Conservation (phyloP, 2,888 invertebrate genomes). For the Acrobasis consociella region DNA sequence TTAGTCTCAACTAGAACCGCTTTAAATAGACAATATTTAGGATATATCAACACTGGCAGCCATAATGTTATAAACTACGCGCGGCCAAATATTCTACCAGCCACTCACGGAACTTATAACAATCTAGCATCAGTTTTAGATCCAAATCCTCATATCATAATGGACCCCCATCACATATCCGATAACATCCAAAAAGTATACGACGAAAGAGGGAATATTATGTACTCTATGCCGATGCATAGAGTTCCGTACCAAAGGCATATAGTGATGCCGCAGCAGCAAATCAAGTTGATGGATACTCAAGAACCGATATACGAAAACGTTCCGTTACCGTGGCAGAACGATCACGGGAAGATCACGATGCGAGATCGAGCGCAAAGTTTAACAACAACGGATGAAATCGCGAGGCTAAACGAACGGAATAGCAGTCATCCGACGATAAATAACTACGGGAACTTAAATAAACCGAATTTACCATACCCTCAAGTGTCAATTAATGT, state of each 20-base stretch:
- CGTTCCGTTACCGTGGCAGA: conserved; percentile 87
- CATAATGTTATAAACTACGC: conserved; percentile 63
- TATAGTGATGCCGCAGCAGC: conserved; percentile 78
- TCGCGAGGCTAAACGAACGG: conserved; percentile 69
- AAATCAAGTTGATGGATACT: conserved; percentile 61
- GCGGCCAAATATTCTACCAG: conserved; percentile 62
- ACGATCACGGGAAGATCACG: conserved; percentile 50
- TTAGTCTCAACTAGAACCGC: conserved; percentile 88
- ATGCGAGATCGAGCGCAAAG: conserved; percentile 85
- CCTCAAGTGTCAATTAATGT: conserved; percentile 46
- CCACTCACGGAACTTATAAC: conserved; percentile 87
- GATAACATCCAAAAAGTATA: conserved; percentile 84
- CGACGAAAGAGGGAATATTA: conserved; percentile 84
- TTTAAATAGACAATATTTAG: conserved; percentile 75
- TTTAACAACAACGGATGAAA: conserved; percentile 87
- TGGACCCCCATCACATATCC: conserved; percentile 81
- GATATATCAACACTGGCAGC: conserved; percentile 58
- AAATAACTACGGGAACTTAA: conserved; percentile 49
- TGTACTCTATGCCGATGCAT: conserved; percentile 84
- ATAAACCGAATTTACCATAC: conserved; percentile 43
- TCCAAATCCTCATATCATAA: conserved; percentile 77
- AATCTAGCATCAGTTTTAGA: conserved; percentile 86
- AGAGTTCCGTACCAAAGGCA: conserved; percentile 70
- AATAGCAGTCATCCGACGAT: conserved; percentile 66
- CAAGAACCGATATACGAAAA: conserved; percentile 92